phyloP scores from a whole-genome alignment of 2,797 vertebrate species.

The Cuculus canorus region DNA sequence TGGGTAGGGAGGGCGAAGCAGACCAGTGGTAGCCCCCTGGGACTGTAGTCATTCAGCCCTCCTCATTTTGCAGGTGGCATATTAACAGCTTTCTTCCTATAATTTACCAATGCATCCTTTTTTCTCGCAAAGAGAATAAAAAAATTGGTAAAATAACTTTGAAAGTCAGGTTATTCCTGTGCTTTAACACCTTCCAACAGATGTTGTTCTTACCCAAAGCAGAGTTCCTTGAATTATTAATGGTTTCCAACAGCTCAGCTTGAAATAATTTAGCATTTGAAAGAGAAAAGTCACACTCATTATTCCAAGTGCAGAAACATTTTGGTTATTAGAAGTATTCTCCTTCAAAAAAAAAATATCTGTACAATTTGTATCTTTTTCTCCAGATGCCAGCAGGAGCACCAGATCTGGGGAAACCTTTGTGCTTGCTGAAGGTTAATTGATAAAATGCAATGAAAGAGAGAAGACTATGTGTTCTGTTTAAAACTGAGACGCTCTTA shows the following conservation, averaged over 20 bases:
- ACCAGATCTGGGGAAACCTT: constrained; percentile 22
- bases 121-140: background rate
- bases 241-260: constrained; percentile 71
- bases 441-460: constrained; percentile 52
- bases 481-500: background rate
- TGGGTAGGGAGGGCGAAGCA: background rate
- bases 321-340: constrained; percentile 66
- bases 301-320: constrained; percentile 67
- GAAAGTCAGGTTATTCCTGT: constrained; percentile 42
- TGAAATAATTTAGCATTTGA: constrained; percentile 76
- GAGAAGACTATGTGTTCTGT: background rate
- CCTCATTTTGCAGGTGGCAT: background rate
- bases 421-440: constrained; percentile 54
- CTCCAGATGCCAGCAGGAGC: constrained; percentile 49
- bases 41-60: background rate
- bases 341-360: background rate
- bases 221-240: constrained; percentile 72
- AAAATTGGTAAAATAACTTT: constrained; percentile 44
- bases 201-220: constrained; percentile 66
- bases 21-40: background rate
- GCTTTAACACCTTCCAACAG: constrained; percentile 62
- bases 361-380: constrained; percentile 54
- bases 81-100: background rate
- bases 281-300: constrained; percentile 69
- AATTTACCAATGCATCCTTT: background rate